Evolutionary conservation across 2,888 invertebrate species (phyloP).

Genomic region (Smittia sp.): DNA sequence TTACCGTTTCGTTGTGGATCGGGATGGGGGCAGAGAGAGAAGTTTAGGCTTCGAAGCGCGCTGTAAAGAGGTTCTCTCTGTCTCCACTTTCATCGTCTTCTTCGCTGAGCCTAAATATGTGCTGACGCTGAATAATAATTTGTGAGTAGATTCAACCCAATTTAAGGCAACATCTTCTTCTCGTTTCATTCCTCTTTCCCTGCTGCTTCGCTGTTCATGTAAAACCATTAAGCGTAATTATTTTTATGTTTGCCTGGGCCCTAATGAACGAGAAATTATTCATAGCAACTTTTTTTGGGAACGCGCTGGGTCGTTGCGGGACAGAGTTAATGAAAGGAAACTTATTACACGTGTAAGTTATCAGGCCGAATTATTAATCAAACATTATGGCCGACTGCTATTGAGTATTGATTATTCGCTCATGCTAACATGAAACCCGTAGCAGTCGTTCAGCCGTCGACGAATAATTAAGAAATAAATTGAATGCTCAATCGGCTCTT

Average conservation of each 20-base stretch:
- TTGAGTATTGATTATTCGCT: constrained; percentile 22
- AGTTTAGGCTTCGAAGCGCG: constrained; percentile 9
- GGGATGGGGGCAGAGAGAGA: background rate
- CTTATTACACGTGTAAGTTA: constrained; percentile 23
- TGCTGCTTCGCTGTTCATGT: constrained; percentile 32
- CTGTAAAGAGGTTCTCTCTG: background rate
- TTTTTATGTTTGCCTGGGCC: constrained; percentile 24
- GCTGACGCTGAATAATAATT: constrained; percentile 41
- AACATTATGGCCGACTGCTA: constrained; percentile 9
- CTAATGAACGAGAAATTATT: constrained; percentile 35
- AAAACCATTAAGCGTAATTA: constrained; percentile 40
- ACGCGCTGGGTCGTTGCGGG: background rate
- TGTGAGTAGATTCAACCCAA: constrained; percentile 35
- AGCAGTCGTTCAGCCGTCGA: background rate
- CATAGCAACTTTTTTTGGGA: constrained; percentile 10
- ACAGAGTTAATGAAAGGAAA: constrained; percentile 9
- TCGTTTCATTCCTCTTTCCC: background rate
- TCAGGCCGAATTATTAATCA: constrained; percentile 35
- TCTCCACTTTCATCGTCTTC: background rate
- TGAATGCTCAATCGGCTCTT: background rate
- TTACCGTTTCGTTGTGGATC: constrained; percentile 22
- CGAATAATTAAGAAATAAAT: background rate
- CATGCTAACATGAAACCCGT: background rate
- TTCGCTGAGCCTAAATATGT: constrained; percentile 31
- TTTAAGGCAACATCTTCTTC: constrained; percentile 33